A percentile compares a stretch with the other conserved stretches of the same genome.
Evolutionary conservation across 2,797 vertebrate species (phyloP).

Genomic region (Schizopygopsis malacanthus): DNA sequence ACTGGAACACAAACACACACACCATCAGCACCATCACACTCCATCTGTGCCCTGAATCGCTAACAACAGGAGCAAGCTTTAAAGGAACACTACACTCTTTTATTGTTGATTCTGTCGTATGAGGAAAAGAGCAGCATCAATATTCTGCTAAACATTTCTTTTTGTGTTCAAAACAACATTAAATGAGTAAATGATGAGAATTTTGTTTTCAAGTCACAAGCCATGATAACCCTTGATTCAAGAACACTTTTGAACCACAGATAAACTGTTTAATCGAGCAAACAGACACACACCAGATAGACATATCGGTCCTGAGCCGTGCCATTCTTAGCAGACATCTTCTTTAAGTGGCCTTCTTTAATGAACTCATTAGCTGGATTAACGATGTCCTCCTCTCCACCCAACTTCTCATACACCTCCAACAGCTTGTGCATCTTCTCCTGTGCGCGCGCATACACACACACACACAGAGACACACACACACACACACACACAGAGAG

Average conservation of each 20-base stretch:
- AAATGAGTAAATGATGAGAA: not conserved
- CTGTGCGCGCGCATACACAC: constrained; percentile 68
- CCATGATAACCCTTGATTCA: not conserved
- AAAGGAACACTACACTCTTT: no score
- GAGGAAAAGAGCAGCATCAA: no score
- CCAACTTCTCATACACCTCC: constrained; percentile 93
- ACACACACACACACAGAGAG: constrained; percentile 11
- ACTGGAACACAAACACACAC: constrained; percentile 74
- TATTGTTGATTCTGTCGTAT: no score
- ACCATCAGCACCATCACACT: not conserved
- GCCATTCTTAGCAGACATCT: constrained; percentile 96
- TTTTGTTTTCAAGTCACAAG: not conserved
- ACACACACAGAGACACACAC: not conserved
- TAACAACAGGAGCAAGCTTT: not conserved
- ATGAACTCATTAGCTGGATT: constrained; percentile 97
- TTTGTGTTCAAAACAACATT: not conserved
- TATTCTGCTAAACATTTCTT: not conserved
- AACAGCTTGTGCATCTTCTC: constrained; percentile 98
- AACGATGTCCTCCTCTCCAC: constrained; percentile 96
- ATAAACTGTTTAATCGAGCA: not conserved
- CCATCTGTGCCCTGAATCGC: not conserved
- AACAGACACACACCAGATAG: constrained; percentile 89
- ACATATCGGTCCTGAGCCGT: constrained; percentile 94
- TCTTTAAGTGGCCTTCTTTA: constrained; percentile 96
- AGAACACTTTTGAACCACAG: not conserved